Evolutionary conservation across 2,113 vertebrate genomes (phyloP).

Genomic region (Salvelinus namaycush): DNA sequence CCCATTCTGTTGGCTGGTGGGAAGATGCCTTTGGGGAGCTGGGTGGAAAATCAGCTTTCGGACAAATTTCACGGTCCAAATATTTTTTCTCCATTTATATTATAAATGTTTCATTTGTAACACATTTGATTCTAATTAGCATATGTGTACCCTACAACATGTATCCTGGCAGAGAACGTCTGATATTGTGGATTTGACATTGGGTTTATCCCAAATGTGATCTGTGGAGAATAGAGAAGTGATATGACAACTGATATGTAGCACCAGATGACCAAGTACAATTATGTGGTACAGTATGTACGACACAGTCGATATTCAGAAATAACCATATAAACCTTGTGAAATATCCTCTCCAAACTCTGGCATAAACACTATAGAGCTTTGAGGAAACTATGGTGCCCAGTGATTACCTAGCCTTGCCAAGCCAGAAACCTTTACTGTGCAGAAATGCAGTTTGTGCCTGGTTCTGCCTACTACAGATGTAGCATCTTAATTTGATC

Average conservation of each 20-base stretch:
- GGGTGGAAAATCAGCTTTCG: background rate
- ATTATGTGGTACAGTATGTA: background rate
- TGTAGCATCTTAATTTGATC: no score
- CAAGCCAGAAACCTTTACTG: constrained; percentile 14
- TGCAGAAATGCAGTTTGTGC: constrained; percentile 7
- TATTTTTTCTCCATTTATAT: background rate
- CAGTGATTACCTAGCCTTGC: no score
- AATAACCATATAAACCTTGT: background rate
- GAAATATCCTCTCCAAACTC: background rate
- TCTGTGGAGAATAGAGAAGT: constrained; percentile 39
- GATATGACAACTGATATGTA: constrained; percentile 53
- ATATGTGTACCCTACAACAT: background rate
- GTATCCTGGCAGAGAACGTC: no score
- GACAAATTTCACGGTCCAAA: background rate
- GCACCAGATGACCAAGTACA: constrained; percentile 27
- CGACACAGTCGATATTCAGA: background rate
- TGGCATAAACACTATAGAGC: background rate
- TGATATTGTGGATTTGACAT: background rate
- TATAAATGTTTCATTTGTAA: background rate
- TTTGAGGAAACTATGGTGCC: no score
- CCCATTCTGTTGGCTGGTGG: background rate
- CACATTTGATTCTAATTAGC: background rate
- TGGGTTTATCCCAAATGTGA: background rate
- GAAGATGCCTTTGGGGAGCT: background rate
- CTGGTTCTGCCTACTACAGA: background rate